These are phyloP conservation scores for Loxodonta africana DNA, from an alignment of 2,113 vertebrate genomes.

Conservation along the genomic window DNA sequence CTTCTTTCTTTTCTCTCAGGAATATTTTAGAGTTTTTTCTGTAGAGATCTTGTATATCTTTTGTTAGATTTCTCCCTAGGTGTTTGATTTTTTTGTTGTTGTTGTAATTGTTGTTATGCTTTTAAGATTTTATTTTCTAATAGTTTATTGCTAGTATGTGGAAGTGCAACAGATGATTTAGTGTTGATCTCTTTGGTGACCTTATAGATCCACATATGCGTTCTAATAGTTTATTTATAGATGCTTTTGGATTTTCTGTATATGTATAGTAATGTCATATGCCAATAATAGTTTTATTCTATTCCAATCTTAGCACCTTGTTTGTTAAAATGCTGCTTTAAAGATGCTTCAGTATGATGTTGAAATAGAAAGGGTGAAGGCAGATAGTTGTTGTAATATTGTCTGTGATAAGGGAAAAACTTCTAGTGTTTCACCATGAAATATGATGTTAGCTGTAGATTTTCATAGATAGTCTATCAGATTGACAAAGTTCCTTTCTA, in stretches of 20 bases:
- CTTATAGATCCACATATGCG: background rate
- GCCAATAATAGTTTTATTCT: conserved; percentile 17
- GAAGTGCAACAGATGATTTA: background rate
- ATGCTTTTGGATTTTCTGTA: background rate
- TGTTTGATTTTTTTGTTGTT: background rate
- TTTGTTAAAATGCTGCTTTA: background rate
- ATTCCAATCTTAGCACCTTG: background rate
- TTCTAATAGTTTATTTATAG: background rate
- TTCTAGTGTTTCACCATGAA: background rate
- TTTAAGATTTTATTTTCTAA: background rate
- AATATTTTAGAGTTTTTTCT: background rate
- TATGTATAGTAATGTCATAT: background rate
- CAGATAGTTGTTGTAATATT: background rate
- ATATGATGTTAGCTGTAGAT: background rate
- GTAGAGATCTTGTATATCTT: background rate
- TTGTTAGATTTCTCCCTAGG: background rate
- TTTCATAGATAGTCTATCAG: background rate
- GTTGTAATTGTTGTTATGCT: background rate
- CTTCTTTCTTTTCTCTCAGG: background rate
- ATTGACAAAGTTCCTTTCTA: background rate
- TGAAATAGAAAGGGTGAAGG: background rate
- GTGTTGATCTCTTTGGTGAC: background rate
- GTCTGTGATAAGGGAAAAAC: background rate
- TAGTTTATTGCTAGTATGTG: background rate
- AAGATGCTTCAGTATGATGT: background rate